Evolutionary conservation across 2,888 invertebrate genomes (phyloP).

Genomic region (Resseliella maxima): DNA sequence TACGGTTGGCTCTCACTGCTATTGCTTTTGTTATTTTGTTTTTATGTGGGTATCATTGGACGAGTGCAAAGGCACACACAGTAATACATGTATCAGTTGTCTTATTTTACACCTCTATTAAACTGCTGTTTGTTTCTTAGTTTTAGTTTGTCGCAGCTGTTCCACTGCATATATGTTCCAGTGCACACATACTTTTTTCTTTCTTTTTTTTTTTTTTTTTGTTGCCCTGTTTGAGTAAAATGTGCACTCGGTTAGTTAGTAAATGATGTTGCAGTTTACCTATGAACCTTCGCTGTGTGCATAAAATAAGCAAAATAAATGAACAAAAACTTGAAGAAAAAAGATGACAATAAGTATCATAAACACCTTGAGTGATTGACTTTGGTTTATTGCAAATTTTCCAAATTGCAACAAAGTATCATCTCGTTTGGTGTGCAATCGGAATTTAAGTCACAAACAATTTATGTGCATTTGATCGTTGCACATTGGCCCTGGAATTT

Average conservation of each 20-base stretch:
- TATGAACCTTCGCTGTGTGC: not conserved
- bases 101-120: conserved; percentile 55
- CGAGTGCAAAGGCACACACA: conserved; percentile 9
- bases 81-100: conserved; percentile 24
- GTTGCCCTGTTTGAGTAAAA: not conserved
- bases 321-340: not conserved
- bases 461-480: not conserved
- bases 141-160: conserved; percentile 3
- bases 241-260: too few relatives aligned
- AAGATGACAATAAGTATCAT: too few relatives aligned
- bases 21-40: conserved; percentile 20
- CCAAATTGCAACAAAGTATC: not conserved
- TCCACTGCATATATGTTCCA: not conserved
- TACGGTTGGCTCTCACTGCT: not conserved
- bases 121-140: not conserved
- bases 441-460: not conserved
- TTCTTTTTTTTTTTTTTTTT: not conserved
- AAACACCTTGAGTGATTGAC: conserved; percentile 15
- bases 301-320: not conserved
- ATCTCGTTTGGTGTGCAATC: not conserved
- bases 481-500: not conserved
- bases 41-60: conserved; percentile 51
- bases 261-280: not conserved
- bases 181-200: not conserved
- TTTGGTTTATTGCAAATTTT: not conserved